These are phyloP conservation scores for Tachina grossa DNA, from an alignment of 2,888 invertebrate genomes.

Conservation along the genomic window DNA sequence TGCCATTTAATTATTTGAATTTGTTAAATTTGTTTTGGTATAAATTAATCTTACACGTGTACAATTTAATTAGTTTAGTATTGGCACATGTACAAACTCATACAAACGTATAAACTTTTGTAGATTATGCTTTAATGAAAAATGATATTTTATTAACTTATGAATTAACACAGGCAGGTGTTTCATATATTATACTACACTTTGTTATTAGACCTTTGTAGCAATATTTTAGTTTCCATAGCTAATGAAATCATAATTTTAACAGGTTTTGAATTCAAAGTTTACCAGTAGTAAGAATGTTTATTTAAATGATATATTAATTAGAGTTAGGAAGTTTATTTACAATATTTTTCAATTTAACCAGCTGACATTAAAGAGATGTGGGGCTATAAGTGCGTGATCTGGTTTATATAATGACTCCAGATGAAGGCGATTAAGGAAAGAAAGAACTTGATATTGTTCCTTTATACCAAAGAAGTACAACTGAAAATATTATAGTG, in stretches of 20 bases:
- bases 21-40: slow-evolving; percentile 30
- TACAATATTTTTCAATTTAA: background rate
- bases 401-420: no score
- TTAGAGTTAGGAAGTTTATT: background rate
- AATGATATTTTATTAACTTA: slow-evolving; percentile 51
- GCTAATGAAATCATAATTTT: background rate
- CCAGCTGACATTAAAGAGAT: no score
- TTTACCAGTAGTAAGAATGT: background rate
- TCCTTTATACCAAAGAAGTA: no score
- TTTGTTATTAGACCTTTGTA: background rate
- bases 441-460: no score
- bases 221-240: background rate
- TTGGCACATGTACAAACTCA: background rate
- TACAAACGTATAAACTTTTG: background rate
- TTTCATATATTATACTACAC: background rate
- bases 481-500: no score
- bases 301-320: background rate
- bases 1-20: slow-evolving; percentile 45
- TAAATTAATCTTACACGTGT: slow-evolving; percentile 21
- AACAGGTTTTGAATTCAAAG: background rate
- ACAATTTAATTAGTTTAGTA: slow-evolving; percentile 42
- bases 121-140: slow-evolving; percentile 3
- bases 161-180: slow-evolving; percentile 1
- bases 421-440: no score
- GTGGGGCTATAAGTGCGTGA: no score